A percentile compares a stretch with the other conserved stretches of the same genome.
These are phyloP conservation scores for Cataglyphis rosenhaueri DNA, from an alignment of 2,888 invertebrate genomes.

Conservation along the genomic window DNA sequence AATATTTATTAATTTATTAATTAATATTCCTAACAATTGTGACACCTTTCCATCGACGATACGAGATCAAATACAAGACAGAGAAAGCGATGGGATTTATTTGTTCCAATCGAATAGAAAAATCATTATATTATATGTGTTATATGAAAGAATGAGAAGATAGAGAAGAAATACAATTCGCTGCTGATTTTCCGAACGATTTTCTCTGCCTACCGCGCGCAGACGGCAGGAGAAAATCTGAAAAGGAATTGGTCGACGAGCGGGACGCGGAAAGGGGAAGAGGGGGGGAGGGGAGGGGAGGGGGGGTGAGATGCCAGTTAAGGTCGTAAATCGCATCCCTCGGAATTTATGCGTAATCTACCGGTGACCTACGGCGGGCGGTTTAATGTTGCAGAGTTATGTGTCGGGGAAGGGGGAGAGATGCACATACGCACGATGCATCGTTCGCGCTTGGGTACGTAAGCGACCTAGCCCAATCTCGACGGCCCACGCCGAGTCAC, in stretches of 20 bases:
- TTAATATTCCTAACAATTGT: not conserved
- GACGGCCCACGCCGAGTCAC: conserved; percentile 74
- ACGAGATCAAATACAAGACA: not conserved
- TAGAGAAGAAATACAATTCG: conserved; percentile 29
- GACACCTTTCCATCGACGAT: not conserved
- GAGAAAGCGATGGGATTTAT: not conserved
- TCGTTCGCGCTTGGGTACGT: conserved; percentile 62
- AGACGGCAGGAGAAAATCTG: conserved; percentile 47
- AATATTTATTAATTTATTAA: not conserved
- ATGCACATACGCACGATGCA: conserved; percentile 29
- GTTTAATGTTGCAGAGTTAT: conserved; percentile 78
- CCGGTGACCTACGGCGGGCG: conserved; percentile 77
- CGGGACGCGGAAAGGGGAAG: conserved; percentile 27
- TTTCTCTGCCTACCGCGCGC: conserved; percentile 45
- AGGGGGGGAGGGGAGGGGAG: not conserved
- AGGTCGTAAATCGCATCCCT: conserved; percentile 73
- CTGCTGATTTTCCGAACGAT: conserved; percentile 24
- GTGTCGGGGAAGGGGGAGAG: conserved; percentile 42
- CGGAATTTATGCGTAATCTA: conserved; percentile 80
- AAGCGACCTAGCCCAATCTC: conserved; percentile 82
- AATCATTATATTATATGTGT: conserved; percentile 2
- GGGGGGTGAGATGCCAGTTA: conserved; percentile 54
- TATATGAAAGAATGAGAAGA: conserved; percentile 2
- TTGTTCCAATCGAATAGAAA: conserved; percentile 21
- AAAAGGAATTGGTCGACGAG: conserved; percentile 5